Evolutionary conservation across 2,113 vertebrate genomes (phyloP).

Genomic region (Trichechus manatus): DNA sequence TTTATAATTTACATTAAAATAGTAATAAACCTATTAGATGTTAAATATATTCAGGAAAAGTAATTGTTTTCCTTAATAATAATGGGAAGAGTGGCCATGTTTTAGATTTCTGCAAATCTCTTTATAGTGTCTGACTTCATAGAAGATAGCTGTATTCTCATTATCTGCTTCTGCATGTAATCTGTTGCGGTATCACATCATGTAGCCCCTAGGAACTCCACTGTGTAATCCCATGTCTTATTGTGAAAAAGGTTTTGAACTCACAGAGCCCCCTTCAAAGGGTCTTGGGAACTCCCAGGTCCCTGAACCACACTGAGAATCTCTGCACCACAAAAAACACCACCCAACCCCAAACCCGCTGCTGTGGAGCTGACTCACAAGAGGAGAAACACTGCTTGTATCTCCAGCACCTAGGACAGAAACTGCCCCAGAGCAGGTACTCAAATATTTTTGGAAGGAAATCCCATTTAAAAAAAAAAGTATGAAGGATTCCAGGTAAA

Average conservation of each 20-base stretch:
- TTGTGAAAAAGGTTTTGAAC: neutral
- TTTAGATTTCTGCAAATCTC: neutral
- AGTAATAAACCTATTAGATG: neutral
- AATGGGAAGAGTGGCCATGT: neutral
- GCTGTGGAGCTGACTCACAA: too few species aligned
- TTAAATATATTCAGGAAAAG: slow-evolving; percentile 44
- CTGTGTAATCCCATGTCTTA: neutral
- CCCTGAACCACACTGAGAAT: neutral
- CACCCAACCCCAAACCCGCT: too few species aligned
- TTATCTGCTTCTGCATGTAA: neutral
- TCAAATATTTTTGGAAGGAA: neutral
- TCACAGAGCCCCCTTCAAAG: neutral
- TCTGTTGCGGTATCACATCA: neutral
- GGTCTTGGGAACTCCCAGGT: neutral
- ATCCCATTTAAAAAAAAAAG: neutral
- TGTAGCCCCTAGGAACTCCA: neutral
- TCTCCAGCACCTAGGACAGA: slow-evolving; percentile 30
- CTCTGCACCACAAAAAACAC: neutral
- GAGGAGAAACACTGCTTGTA: neutral
- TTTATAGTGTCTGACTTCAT: neutral
- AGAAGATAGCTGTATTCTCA: too few species aligned
- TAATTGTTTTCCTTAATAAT: neutral
- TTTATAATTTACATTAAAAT: too few species aligned
- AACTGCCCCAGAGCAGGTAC: neutral
- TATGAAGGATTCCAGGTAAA: neutral